phyloP scores from a whole-genome alignment of 2,888 invertebrate genomes.

The Metacarcinus magister region DNA sequence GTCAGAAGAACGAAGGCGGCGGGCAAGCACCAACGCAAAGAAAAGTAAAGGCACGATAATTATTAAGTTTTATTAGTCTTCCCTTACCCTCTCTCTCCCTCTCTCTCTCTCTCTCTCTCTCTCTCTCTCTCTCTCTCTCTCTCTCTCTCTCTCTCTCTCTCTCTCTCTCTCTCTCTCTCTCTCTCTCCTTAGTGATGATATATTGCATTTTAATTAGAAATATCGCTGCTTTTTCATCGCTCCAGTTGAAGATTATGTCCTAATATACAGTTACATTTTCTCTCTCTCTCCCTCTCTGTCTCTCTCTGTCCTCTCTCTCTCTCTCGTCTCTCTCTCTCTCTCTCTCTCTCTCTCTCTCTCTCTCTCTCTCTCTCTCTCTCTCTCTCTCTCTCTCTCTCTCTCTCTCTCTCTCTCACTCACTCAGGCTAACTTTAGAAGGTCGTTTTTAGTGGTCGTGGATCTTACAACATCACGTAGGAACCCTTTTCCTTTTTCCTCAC shows the following conservation, averaged over 20 bases:
- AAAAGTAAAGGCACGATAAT: not conserved
- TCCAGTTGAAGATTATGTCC: too few relatives aligned
- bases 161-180: not conserved
- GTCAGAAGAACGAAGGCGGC: not conserved
- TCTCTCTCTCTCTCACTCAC: not conserved
- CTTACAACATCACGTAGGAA: not conserved
- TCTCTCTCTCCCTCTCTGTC: too few relatives aligned
- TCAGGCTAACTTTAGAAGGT: not conserved
- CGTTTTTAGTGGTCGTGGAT: slow-evolving; percentile 1
- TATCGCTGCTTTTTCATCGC: too few relatives aligned
- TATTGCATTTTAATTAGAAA: too few relatives aligned
- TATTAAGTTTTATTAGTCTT: slow-evolving; percentile 21
- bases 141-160: slow-evolving; percentile 44
- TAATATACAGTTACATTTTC: not conserved
- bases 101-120: slow-evolving; percentile 45
- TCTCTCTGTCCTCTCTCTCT: too few relatives aligned
- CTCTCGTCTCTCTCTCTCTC: slow-evolving; percentile 26
- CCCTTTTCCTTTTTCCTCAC: not conserved
- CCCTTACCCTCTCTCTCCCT: not conserved
- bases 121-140: slow-evolving; percentile 12
- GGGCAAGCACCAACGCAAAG: not conserved
- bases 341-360: slow-evolving; percentile 26
- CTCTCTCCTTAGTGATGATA: not conserved
- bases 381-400: slow-evolving; percentile 26
- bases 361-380: slow-evolving; percentile 26